Percentiles rank a stretch among this genome's conserved stretches.
Evolutionary conservation across 2,888 invertebrate species (phyloP).

Genomic region (Eupelmus urozonus): DNA sequence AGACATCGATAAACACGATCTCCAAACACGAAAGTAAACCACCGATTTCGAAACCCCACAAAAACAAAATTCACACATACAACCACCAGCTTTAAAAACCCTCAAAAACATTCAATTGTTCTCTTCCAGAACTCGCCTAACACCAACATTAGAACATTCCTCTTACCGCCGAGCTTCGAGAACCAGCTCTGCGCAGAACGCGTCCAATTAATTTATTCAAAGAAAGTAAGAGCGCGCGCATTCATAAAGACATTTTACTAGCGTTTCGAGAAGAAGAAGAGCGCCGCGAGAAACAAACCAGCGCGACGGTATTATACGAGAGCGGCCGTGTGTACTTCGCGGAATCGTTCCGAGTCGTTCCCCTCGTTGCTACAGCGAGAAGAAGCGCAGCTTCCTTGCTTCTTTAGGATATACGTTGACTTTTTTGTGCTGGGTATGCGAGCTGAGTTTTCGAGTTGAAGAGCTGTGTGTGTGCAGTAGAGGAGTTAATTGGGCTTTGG

Average conservation of each 20-base stretch:
- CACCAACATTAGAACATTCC: too few species aligned
- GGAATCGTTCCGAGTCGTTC: not conserved
- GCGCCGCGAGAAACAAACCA: not conserved
- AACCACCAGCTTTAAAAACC: too few species aligned
- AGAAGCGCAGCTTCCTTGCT: not conserved
- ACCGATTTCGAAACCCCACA: too few species aligned
- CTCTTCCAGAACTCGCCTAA: not conserved
- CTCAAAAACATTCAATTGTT: conserved; percentile 2
- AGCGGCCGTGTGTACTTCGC: not conserved
- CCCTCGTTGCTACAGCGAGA: not conserved
- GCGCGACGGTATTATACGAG: not conserved
- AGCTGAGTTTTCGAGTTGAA: too few species aligned
- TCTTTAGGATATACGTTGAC: not conserved
- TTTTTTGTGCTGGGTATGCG: too few species aligned
- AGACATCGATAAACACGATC: too few species aligned
- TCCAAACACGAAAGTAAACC: too few species aligned
- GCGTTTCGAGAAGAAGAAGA: not conserved
- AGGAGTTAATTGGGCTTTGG: conserved; percentile 29
- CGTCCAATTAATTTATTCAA: conserved; percentile 33
- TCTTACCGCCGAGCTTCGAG: too few species aligned
- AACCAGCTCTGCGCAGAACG: not conserved
- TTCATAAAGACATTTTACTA: conserved; percentile 8
- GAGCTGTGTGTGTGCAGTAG: too few species aligned
- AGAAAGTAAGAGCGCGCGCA: conserved; percentile 33
- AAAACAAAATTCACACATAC: too few species aligned